Base-by-base conservation (phyloP, 2,888 invertebrate species). In the Thymelicus lineola region DNA sequence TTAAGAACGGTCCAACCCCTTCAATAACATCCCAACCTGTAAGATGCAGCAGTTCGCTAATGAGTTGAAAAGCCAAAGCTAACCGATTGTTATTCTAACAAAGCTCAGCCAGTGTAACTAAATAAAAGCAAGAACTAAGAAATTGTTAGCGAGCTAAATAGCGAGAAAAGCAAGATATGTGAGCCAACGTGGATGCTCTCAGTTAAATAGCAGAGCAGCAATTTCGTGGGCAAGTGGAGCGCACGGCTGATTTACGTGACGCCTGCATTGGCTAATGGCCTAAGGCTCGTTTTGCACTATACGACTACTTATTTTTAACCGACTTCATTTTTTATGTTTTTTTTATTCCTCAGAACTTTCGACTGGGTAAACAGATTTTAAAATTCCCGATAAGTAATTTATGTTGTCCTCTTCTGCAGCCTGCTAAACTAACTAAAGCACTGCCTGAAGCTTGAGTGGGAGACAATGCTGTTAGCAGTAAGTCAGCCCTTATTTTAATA, bases 191-290 rank as follows among this genome's bases (percentile, higher is more conserved):
- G 67, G 67, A 61, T 67, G 60, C 67, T 53, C 63, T 66, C 65
- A 45, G 55, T 61, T 61, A 61, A 67, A 67, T 61, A 67, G 50
- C 60, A 61, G 60, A 45, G 67, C 61, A 55, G 55, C 67, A 67
- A 67, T 67, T 65, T 70, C 58, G 61, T 35, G 20, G 68, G 66
- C 72, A 72, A 74, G 69, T 72, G 62, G 72, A 72, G 74, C 66
- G 66, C 61, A 58, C 66, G 67, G 50, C 60, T 73, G 73, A 75
- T 75, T 73, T 73, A 75, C 72, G 74, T 66, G 73, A 71, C 55
- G 65, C 70, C 69, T 59, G 70, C 71, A 57, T 45, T 55, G 61
- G 67, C 53, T 67, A 67, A 67, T 67, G 67, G 53, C 28, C 62
- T 72, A 66, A 72, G 70, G 72, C 62, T 36, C 20, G 60, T 71